Evolutionary conservation across 2,113 vertebrate species (phyloP).

Genomic region (Apus apus): DNA sequence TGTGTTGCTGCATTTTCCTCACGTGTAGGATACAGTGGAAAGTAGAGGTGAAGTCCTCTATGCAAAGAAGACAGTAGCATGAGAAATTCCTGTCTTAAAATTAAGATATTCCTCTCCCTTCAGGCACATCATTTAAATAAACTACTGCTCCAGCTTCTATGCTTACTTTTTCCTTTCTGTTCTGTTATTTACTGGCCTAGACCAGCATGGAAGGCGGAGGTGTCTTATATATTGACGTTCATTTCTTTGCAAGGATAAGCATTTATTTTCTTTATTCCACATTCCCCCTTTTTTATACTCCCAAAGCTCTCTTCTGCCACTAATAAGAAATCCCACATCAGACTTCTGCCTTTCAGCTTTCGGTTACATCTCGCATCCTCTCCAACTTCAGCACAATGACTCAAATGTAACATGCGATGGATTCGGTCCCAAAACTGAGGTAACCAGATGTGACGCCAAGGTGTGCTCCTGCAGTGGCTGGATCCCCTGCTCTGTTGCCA

Average conservation of each 20-base stretch:
- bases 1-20: not conserved
- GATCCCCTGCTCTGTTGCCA: not conserved
- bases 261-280: not conserved
- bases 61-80: not conserved
- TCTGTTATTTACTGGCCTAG: not conserved
- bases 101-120: not conserved
- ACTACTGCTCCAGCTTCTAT: not conserved
- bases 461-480: fast-evolving
- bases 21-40: not conserved
- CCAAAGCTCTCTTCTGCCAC: not conserved
- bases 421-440: not conserved
- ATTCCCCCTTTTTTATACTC: not conserved
- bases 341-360: not conserved
- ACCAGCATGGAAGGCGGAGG: not conserved
- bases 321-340: not conserved
- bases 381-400: not conserved
- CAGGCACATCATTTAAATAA: not conserved
- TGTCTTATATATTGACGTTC: not conserved
- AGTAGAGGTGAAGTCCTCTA: not conserved
- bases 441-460: not conserved
- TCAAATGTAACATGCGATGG: fast-evolving
- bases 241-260: not conserved
- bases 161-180: not conserved
- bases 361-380: not conserved
- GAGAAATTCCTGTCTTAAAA: not conserved